Evolutionary conservation across 2,888 invertebrate species (phyloP), one percentile per base, ranked within the genome.

Genomic region (Xanthia togata): DNA sequence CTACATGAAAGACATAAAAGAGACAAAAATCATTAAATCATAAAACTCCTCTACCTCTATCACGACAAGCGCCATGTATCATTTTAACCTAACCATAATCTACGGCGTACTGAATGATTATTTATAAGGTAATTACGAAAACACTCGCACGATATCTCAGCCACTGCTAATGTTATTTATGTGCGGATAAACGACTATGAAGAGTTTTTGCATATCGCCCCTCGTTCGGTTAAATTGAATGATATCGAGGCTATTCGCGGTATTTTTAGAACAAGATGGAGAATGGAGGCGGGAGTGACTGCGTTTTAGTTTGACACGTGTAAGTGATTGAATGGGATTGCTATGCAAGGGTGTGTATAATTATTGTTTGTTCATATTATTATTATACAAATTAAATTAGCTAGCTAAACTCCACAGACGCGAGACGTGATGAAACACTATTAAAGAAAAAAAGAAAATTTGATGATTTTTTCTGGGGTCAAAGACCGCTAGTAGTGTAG

Each of bases 101-200:
- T 96, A 95, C 93, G 95, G 88, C 92, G 90, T 90, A 77, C 90
- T 89, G 93, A 95, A 96, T 96, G 94, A 96, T 96, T 96, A 96
- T 96, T 96, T 96, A 96, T 96, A 96, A 93, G 94, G 96, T 96
- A 96, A 96, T 96, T 96, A 96, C 96, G 94, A 95, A 95, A 94
- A 95, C 95, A 94, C 95, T 94, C 95, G 91, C 94, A 93, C 93
- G 94, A 92, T 94, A 95, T 95, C 96, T 93, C 92, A 88, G 92
- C 88, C 87, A 89, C 70, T 62, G 89, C 92, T 95, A 95, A 95
- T 94, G 95, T 96, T 95, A 96, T 96, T 96, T 96, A 96, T 95
- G 94, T 87, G 92, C 91, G 96, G 96, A 95, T 96, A 95, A 95
- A 95, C 94, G 93, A 89, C 90, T 91, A 91, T 89, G 93, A 93